phyloP scores from a whole-genome alignment of 2,888 invertebrate genomes.

The Dasysyrphus albostriatus region DNA sequence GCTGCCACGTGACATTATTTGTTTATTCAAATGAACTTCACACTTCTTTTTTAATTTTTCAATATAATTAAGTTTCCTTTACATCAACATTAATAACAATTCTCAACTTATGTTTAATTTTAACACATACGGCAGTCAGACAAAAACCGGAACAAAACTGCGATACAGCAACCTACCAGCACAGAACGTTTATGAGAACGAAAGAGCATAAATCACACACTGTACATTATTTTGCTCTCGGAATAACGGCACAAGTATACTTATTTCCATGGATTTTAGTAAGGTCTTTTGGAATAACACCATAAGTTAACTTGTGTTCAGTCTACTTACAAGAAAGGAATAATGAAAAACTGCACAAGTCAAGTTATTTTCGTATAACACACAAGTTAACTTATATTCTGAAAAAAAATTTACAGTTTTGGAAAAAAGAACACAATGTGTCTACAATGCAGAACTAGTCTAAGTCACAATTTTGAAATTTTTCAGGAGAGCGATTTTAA shows the following conservation, averaged over 20 bases:
- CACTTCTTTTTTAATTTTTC: too few species aligned
- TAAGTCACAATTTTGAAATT: too few species aligned
- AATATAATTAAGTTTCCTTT: too few species aligned
- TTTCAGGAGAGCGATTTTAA: too few species aligned
- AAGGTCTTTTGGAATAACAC: conserved; percentile 1
- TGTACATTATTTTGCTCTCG: neutral
- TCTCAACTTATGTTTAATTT: too few species aligned
- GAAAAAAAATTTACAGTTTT: neutral
- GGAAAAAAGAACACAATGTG: neutral
- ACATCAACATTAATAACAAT: too few species aligned
- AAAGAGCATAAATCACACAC: conserved; percentile 2
- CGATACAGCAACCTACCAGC: too few species aligned
- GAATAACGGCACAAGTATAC: neutral
- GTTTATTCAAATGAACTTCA: too few species aligned
- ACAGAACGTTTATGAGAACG: neutral
- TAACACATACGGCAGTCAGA: too few species aligned
- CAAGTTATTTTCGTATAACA: neutral
- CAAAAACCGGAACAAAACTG: too few species aligned
- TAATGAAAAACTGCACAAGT: neutral
- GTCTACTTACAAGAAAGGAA: neutral
- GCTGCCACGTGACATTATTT: too few species aligned
- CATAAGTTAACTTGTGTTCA: neutral
- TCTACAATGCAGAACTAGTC: too few species aligned
- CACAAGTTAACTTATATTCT: neutral
- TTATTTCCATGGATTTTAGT: neutral